Evolutionary conservation across 2,888 invertebrate genomes (phyloP).

Genomic region (Agapetus fuscipes): DNA sequence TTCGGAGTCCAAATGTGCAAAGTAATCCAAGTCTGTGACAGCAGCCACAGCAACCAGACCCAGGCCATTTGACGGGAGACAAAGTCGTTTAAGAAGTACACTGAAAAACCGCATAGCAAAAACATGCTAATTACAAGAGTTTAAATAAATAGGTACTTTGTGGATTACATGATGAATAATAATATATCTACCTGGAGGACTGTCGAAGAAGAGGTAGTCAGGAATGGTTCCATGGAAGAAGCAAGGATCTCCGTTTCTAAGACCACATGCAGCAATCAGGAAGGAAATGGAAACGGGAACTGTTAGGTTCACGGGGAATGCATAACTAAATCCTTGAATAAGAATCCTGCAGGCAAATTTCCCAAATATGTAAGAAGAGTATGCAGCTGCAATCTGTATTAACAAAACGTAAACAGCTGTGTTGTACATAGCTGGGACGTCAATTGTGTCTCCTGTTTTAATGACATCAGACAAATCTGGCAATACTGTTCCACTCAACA

Average conservation of each 20-base stretch:
- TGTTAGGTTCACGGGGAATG: conserved; percentile 89
- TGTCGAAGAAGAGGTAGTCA: conserved; percentile 85
- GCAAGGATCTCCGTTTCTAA: conserved; percentile 78
- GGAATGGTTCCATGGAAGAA: conserved; percentile 80
- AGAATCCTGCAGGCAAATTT: conserved; percentile 95
- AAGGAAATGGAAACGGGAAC: conserved; percentile 84
- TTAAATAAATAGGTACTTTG: too few relatives aligned
- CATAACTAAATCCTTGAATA: conserved; percentile 95
- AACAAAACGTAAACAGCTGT: conserved; percentile 68
- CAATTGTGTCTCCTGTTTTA: conserved; percentile 64
- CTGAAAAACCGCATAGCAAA: too few relatives aligned
- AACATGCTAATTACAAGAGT: too few relatives aligned
- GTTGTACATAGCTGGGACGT: conserved; percentile 59
- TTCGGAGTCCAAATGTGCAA: conserved; percentile 97
- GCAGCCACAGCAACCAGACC: conserved; percentile 86
- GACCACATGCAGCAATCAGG: conserved; percentile 79
- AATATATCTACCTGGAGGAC: conserved; percentile 67
- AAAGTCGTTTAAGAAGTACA: conserved; percentile 72
- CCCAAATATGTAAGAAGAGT: conserved; percentile 85
- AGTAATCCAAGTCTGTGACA: conserved; percentile 95
- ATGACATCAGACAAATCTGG: conserved; percentile 71
- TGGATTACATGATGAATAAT: too few relatives aligned
- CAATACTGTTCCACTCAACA: conserved; percentile 47
- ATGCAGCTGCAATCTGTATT: conserved; percentile 74
- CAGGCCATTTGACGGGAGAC: conserved; percentile 83